These are phyloP conservation scores for Colius striatus DNA, from an alignment of 2,113 vertebrate genomes.

Conservation along the genomic window DNA sequence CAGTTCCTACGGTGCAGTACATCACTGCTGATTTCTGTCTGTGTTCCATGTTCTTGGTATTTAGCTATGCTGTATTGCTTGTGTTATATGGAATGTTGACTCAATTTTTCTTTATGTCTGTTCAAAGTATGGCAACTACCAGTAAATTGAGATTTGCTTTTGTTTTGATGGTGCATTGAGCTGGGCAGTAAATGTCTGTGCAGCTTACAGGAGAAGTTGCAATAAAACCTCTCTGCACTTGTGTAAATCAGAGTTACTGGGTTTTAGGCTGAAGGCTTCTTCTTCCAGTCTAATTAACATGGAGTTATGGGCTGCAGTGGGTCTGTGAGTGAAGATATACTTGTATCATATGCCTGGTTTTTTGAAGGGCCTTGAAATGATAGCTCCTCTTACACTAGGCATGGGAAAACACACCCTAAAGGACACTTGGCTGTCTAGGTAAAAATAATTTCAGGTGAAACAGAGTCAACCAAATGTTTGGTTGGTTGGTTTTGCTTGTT, in stretches of 20 bases:
- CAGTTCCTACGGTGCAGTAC: background rate
- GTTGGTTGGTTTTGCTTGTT: background rate
- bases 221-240: background rate
- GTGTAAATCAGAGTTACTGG: background rate
- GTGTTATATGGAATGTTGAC: background rate
- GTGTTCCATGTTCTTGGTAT: background rate
- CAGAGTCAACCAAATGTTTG: background rate
- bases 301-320: background rate
- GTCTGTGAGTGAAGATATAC: background rate
- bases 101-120: conserved; percentile 10
- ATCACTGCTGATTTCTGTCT: background rate
- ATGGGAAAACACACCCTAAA: background rate
- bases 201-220: background rate
- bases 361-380: background rate
- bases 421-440: background rate
- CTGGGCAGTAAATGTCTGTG: background rate
- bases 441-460: conserved; percentile 44
- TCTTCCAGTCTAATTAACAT: background rate
- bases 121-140: conserved; percentile 21
- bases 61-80: background rate
- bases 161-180: background rate
- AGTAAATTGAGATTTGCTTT: conserved; percentile 18
- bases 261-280: background rate
- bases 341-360: background rate
- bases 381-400: background rate